These are phyloP conservation scores for Arctocebus calabarensis DNA, from an alignment of 2,797 vertebrate genomes.

Conservation along the genomic window DNA sequence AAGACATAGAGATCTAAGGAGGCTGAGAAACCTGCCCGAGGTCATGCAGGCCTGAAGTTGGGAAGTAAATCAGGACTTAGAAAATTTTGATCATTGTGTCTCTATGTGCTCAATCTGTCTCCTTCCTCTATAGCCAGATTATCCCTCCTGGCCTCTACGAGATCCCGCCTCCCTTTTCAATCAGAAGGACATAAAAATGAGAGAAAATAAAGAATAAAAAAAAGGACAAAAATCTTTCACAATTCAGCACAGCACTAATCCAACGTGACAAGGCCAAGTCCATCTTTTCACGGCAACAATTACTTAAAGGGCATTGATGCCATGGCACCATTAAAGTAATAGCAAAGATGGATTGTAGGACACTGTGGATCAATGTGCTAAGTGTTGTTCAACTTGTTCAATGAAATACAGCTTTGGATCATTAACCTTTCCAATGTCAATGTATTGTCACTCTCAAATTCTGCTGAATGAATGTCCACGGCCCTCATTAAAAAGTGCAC, in stretches of 20 bases:
- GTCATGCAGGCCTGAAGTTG: neutral
- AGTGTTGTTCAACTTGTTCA: constrained; percentile 88
- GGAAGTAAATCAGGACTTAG: neutral
- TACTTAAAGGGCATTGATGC: constrained; percentile 89
- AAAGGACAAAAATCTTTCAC: constrained; percentile 76
- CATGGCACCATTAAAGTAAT: constrained; percentile 84
- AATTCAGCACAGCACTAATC: constrained; percentile 81
- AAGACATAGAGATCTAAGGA: neutral
- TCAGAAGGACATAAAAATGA: constrained; percentile 43
- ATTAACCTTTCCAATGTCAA: constrained; percentile 90
- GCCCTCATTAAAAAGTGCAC: constrained; percentile 81
- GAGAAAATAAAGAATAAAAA: constrained; percentile 56
- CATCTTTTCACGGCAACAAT: constrained; percentile 86
- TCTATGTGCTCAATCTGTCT: neutral
- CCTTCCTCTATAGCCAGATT: neutral
- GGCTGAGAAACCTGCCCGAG: neutral
- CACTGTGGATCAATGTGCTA: constrained; percentile 86
- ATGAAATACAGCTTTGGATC: constrained; percentile 87
- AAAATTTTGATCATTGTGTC: neutral
- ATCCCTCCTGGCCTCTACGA: neutral
- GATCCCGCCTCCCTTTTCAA: constrained; percentile 11
- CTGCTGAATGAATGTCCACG: constrained; percentile 86
- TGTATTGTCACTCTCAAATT: constrained; percentile 87
- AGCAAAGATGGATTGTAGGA: constrained; percentile 84
- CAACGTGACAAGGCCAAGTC: constrained; percentile 86